Percentiles rank a stretch among this genome's conserved stretches.
Conservation (phyloP, 2,888 invertebrate species). For the Drosophila algonquin region DNA sequence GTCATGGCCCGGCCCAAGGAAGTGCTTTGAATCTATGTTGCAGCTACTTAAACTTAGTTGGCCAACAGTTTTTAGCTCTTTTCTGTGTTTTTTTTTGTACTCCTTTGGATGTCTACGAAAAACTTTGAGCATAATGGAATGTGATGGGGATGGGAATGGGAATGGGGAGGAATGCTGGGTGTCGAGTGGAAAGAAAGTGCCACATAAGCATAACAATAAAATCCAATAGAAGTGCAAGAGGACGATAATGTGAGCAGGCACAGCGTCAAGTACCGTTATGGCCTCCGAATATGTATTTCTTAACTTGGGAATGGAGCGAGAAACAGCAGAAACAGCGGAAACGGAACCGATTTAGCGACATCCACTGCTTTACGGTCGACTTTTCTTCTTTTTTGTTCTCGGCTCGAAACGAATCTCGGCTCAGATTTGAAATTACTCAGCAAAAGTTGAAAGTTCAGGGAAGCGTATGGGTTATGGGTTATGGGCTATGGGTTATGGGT, state of each 20-base stretch:
- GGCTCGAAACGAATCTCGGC: slow-evolving; percentile 20
- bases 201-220: slow-evolving; percentile 51
- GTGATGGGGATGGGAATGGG: slow-evolving; percentile 16
- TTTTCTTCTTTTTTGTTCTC: background rate
- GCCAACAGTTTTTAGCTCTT: slow-evolving; percentile 31
- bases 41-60: slow-evolving; percentile 41
- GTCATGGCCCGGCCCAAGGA: slow-evolving; percentile 26
- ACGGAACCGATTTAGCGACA: slow-evolving; percentile 11
- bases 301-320: background rate
- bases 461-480: background rate
- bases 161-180: too few species aligned
- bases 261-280: background rate
- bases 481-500: background rate
- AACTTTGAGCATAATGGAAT: slow-evolving; percentile 18
- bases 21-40: slow-evolving; percentile 37
- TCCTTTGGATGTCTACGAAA: slow-evolving; percentile 7
- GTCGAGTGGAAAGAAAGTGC: slow-evolving; percentile 31
- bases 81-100: background rate
- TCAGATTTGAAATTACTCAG: slow-evolving; percentile 38
- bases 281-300: background rate
- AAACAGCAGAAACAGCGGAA: background rate
- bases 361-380: background rate
- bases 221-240: slow-evolving; percentile 37
- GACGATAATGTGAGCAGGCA: slow-evolving; percentile 26
- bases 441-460: slow-evolving; percentile 29